Evolutionary conservation across 1,140 invertebrate species (phyloP).

Genomic region (Sarcophaga peregrina): DNA sequence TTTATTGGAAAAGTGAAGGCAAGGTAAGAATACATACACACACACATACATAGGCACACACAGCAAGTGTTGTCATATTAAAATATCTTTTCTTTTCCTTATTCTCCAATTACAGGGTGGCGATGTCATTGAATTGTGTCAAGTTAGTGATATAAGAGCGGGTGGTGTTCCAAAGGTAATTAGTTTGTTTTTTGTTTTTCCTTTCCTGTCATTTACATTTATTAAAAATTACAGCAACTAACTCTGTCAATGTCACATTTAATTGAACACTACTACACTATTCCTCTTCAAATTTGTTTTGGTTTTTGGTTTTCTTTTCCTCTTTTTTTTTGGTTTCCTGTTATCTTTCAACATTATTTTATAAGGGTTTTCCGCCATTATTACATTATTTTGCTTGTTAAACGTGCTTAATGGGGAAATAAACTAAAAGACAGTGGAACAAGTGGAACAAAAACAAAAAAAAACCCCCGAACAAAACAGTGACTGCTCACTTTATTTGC

Average conservation of each 20-base stretch:
- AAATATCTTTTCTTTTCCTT: neutral
- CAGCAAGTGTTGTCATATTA: neutral
- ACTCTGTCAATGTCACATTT: neutral
- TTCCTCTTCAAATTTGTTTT: no score
- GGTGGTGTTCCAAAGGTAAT: constrained; percentile 88
- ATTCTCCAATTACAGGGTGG: constrained; percentile 80
- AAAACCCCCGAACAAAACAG: no score
- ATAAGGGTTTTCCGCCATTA: no score
- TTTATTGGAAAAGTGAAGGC: constrained; percentile 98
- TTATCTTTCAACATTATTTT: constrained; percentile 68
- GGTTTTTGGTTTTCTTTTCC: neutral
- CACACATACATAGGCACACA: no score
- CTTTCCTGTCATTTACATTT: neutral
- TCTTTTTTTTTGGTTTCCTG: no score
- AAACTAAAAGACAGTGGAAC: no score
- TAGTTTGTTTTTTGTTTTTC: neutral
- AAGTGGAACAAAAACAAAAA: no score
- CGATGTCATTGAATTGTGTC: constrained; percentile 95
- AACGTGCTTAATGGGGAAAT: no score
- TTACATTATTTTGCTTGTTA: no score
- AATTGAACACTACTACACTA: no score
- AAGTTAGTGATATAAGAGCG: constrained; percentile 95
- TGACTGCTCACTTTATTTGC: no score
- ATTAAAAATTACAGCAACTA: neutral
- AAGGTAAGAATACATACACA: constrained; percentile 74